These are phyloP conservation scores for Bombus superbus DNA, from an alignment of 1,140 invertebrate species.

Conservation along the genomic window DNA sequence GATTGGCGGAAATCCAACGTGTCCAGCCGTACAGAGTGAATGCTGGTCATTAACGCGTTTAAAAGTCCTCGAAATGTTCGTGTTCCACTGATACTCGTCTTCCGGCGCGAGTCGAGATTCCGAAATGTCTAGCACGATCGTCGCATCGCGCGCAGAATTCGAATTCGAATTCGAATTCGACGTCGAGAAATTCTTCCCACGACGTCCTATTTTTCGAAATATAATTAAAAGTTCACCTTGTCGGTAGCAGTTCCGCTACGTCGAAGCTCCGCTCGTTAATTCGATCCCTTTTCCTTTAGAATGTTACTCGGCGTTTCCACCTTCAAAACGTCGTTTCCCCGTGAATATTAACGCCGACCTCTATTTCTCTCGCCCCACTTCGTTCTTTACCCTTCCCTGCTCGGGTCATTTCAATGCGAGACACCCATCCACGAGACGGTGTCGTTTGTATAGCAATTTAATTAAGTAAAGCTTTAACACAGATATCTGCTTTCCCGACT, in stretches of 20 bases:
- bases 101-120: slow-evolving; percentile 1
- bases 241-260: background rate
- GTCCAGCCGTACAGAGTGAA: slow-evolving; percentile 59
- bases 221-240: slow-evolving; percentile 23
- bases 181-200: background rate
- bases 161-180: background rate
- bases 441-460: slow-evolving; percentile 46
- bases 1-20: slow-evolving; percentile 73
- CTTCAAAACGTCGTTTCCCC: slow-evolving; percentile 6
- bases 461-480: slow-evolving; percentile 40
- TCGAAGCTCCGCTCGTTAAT: background rate
- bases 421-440: slow-evolving; percentile 14
- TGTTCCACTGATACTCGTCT: slow-evolving; percentile 24
- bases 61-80: slow-evolving; percentile 61
- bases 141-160: background rate
- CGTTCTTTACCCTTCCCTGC: background rate
- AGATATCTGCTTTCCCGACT: slow-evolving; percentile 33
- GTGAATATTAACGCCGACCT: slow-evolving; percentile 15
- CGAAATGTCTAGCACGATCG: slow-evolving; percentile 39
- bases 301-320: background rate
- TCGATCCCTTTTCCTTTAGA: background rate
- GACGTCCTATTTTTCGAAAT: background rate
- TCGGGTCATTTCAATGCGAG: slow-evolving; percentile 23
- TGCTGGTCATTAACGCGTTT: slow-evolving; percentile 71
- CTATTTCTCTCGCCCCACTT: background rate